Base-by-base conservation (phyloP, 2,797 vertebrate genomes). In the Myotis findleyi region DNA sequence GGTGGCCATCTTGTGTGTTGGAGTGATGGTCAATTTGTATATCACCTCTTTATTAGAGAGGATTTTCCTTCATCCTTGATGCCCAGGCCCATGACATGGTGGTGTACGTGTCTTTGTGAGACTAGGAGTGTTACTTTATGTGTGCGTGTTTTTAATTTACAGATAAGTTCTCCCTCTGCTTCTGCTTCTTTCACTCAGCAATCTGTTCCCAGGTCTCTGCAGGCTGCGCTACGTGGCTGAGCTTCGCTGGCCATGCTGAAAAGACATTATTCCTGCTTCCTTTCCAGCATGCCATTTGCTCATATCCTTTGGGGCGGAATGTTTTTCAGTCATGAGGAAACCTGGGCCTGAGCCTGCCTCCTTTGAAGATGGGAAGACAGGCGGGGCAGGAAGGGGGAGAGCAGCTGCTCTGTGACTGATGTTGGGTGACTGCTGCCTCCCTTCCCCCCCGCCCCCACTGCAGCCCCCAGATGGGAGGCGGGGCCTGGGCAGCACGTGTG, bases 241-340 rank as follows among this genome's bases (percentile, higher is more conserved):
- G 51, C 1, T 0, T n/a, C 80, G 16, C 62, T 16, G 25, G 23
- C 7, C 1, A 1, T 0, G 36, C 64, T 1, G 23, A 18, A 20
- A 87, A 77, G 47, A 20, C 38, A 11, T 14, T 10, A 4, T 14
- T 47, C 71, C 38, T 36, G 7, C 5, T 55, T 41, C 68, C 20
- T 68, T 44, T 47, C 20, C 16, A 2, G 80, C 17, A 20, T 51
- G 9, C 51, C 1, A 0, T 44, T 62, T 44, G 80, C 44, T 73
- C 72, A 3, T 2, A 12, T 75, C 49, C 88, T 94, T 57, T 7
- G 14, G 62, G 36, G 30, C 2, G 10, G 93, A 80, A 91, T 94
- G 92, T 96, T 96, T 76, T 89, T 89, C 68, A 81, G 93, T 27
- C 53, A 3, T 91, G 95, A 96, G 80, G 89, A 93, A 96, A 87